These are phyloP conservation scores for Abrostola triplasia DNA, from an alignment of 2,888 invertebrate genomes.

Conservation along the genomic window DNA sequence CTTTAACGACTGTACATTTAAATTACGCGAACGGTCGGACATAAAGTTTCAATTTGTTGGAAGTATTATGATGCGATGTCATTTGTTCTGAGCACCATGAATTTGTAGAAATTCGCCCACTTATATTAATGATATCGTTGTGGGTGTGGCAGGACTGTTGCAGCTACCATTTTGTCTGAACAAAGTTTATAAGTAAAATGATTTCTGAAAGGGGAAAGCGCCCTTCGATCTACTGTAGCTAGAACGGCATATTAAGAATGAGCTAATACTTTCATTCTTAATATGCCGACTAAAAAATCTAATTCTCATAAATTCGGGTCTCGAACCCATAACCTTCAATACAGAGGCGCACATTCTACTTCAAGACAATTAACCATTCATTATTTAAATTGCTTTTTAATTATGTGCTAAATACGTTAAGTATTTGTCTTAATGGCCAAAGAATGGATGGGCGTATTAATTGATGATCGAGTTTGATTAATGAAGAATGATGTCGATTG, in stretches of 20 bases:
- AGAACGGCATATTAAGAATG: too few species aligned
- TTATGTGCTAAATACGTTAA: slow-evolving; percentile 30
- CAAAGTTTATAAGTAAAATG: too few species aligned
- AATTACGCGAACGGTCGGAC: slow-evolving; percentile 22
- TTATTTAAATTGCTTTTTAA: slow-evolving; percentile 45
- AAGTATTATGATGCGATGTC: slow-evolving; percentile 33
- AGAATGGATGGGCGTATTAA: background rate
- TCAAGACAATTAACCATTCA: slow-evolving; percentile 18
- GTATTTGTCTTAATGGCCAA: slow-evolving; percentile 2
- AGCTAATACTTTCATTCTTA: too few species aligned
- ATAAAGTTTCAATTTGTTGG: slow-evolving; percentile 48
- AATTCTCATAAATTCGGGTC: too few species aligned
- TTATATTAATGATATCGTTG: slow-evolving; percentile 2
- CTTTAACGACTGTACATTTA: slow-evolving; percentile 46
- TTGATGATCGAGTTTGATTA: background rate
- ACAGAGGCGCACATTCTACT: slow-evolving; percentile 2
- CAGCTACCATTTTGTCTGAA: background rate
- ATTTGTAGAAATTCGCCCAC: slow-evolving; percentile 23
- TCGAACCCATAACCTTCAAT: background rate
- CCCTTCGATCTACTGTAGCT: too few species aligned
- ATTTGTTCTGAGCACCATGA: slow-evolving; percentile 24
- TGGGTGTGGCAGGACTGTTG: background rate
- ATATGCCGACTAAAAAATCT: too few species aligned
- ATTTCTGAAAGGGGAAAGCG: too few species aligned
- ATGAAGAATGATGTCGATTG: background rate